Evolutionary conservation across 2,888 invertebrate genomes (phyloP), one percentile per base, ranked within the genome.

Genomic region (Noctua comes): DNA sequence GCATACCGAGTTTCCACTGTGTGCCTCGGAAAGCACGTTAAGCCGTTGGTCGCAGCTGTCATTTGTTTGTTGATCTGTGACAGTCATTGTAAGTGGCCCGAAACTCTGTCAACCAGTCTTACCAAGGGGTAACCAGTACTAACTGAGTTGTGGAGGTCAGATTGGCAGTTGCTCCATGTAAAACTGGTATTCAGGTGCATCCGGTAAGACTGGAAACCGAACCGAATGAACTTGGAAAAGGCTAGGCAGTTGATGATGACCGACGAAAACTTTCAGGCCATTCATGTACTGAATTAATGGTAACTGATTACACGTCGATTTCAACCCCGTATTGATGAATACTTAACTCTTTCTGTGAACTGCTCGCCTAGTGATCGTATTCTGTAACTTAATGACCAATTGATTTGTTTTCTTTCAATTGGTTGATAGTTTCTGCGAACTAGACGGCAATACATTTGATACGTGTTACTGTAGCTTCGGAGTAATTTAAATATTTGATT

Each of bases 351-450:
- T 80, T 64, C 79, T 11, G 10, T 21, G 76, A 80, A 80, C 76
- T 27, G 54, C 46, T 57, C 36, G 31, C 62, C 54, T 7, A 13
- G 46, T 54, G 36, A 36, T 64, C 27, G 68, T 62, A 46, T 54
- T 48, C 16, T 0, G 27, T 43, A 54, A 70, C n/a, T 43, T 16
- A 46, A 83, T 46, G 59, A 2, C 66, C 21, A 83, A 83, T 80
- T 59, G 70, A 83, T 83, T 82, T 83, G 83, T 82, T 66, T 64
- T 65, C 27, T 64, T 40, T 57, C 69, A 70, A 71, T 77, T 54
- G 80, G 0, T n/a, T 16, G 21, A 0, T 70, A 10, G 43, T 43
- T 83, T 66, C 80, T 46, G 4, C 36, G 83, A 80, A 80, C 13
- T 46, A 76, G 31, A 51, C 21, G 24, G 68, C 36, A 10, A 18